Percentiles rank a stretch among this genome's conserved stretches.
Conservation (phyloP, 2,113 vertebrate species). For the Perca flavescens region DNA sequence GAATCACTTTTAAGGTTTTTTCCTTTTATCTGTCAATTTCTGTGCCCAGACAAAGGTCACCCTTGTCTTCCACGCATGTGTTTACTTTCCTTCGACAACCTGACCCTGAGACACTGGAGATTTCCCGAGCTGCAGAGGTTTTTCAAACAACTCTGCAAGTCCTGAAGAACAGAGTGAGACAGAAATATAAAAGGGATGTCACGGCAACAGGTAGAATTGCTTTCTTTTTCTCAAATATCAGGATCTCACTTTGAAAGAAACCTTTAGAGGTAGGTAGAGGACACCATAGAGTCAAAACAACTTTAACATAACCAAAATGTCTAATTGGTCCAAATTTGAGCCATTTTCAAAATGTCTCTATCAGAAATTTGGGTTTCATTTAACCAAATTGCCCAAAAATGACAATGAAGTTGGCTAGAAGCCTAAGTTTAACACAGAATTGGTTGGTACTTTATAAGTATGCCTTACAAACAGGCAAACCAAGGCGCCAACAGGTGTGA, state of each 20-base stretch:
- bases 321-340: background rate
- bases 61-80: conserved; percentile 61
- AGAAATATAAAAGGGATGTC: conserved; percentile 68
- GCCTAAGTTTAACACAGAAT: too few species aligned
- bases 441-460: too few species aligned
- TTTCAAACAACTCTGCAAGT: conserved; percentile 85
- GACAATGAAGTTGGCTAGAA: too few species aligned
- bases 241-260: background rate
- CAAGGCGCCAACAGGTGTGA: too few species aligned
- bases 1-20: too few species aligned
- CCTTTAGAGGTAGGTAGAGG: background rate
- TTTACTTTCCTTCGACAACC: conserved; percentile 82
- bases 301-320: background rate
- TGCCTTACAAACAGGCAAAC: too few species aligned
- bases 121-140: conserved; percentile 86
- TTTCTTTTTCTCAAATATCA: conserved; percentile 11
- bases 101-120: conserved; percentile 76
- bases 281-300: background rate
- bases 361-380: too few species aligned
- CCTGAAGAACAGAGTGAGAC: conserved; percentile 72
- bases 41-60: conserved; percentile 56
- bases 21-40: background rate
- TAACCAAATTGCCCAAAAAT: too few species aligned
- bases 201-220: conserved; percentile 77
- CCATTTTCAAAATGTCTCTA: too few species aligned